Percentiles rank a stretch among this genome's conserved stretches.
phyloP scores from a whole-genome alignment of 2,888 invertebrate genomes.

The Polylopha cassiicola region DNA sequence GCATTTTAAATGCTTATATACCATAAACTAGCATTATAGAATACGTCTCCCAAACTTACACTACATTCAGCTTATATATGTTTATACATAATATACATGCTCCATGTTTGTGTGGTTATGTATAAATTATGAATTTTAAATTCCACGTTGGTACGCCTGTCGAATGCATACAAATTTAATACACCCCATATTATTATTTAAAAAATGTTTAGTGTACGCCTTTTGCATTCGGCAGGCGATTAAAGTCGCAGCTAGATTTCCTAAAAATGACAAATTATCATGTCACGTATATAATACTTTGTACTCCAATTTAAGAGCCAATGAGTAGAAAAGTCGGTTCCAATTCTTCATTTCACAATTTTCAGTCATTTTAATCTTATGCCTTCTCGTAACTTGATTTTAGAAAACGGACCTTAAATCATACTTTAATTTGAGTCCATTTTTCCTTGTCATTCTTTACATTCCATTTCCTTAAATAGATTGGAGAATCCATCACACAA shows the following conservation, averaged over 20 bases:
- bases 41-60: constrained; percentile 20
- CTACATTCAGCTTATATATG: constrained; percentile 21
- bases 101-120: constrained; percentile 14
- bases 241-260: too few relatives aligned
- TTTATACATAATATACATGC: constrained; percentile 21
- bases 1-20: constrained; percentile 40
- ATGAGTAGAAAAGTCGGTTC: too few relatives aligned
- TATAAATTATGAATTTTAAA: too few relatives aligned
- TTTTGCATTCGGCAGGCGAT: too few relatives aligned
- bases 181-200: too few relatives aligned
- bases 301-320: too few relatives aligned
- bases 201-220: too few relatives aligned
- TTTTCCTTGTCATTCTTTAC: not conserved
- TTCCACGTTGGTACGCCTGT: too few relatives aligned
- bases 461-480: constrained; percentile 4
- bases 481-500: not conserved
- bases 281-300: too few relatives aligned
- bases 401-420: too few relatives aligned
- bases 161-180: too few relatives aligned
- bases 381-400: constrained; percentile 14
- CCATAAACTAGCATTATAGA: constrained; percentile 22
- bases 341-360: constrained; percentile 8
- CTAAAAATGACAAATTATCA: too few relatives aligned
- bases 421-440: not conserved
- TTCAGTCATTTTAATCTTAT: constrained; percentile 14